These are phyloP conservation scores for Holocentrus rufus DNA, from an alignment of 2,797 vertebrate species.

Conservation along the genomic window DNA sequence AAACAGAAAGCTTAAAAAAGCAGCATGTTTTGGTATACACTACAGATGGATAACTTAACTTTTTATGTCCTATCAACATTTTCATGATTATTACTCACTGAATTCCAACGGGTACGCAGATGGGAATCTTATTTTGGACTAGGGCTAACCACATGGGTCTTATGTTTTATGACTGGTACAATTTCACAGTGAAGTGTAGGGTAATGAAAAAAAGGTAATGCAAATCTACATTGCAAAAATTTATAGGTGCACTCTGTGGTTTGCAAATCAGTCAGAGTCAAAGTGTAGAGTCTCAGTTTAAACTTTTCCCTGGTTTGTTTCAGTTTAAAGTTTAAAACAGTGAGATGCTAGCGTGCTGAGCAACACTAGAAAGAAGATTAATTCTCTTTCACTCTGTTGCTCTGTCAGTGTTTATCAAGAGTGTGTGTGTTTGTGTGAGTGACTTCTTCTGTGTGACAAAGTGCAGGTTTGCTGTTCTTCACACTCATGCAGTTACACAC, in stretches of 20 bases:
- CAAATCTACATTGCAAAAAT: not conserved
- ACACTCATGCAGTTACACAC: no score
- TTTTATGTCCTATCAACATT: slow-evolving; percentile 12
- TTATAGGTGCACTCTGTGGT: no score
- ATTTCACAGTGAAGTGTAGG: not conserved
- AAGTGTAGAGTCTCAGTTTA: no score
- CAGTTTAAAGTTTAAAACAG: not conserved
- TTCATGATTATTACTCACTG: not conserved
- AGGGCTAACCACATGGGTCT: not conserved
- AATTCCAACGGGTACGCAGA: not conserved
- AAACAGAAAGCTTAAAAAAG: not conserved
- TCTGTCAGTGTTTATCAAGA: not conserved
- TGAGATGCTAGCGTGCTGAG: not conserved
- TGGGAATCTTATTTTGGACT: not conserved
- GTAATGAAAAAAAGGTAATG: no score
- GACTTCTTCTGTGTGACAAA: not conserved
- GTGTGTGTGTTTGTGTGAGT: not conserved
- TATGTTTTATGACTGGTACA: not conserved
- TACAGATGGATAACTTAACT: slow-evolving; percentile 9
- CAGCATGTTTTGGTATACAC: not conserved
- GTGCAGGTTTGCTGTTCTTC: no score
- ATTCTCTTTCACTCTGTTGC: not conserved
- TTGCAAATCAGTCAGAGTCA: no score
- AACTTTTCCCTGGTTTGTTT: not conserved
- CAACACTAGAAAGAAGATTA: not conserved